Evolutionary conservation across 2,113 vertebrate genomes (phyloP).

Genomic region (Daubentonia madagascariensis): DNA sequence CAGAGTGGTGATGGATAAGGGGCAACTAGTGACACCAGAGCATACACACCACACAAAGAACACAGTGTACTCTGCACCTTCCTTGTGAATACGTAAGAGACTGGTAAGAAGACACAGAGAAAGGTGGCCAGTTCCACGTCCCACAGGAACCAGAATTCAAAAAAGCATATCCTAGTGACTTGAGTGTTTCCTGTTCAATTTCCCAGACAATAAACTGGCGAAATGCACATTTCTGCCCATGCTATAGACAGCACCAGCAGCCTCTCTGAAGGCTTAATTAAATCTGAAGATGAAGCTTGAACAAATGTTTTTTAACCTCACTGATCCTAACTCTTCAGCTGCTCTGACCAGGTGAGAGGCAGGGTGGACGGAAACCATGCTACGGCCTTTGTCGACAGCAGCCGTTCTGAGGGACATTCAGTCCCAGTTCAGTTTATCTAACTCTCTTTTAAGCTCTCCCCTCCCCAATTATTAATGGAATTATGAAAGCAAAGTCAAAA

Average conservation of each 20-base stretch:
- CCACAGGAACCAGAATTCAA: not conserved
- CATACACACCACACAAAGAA: not conserved
- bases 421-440: not conserved
- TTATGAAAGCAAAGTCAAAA: slow-evolving; percentile 23
- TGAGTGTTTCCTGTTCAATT: not conserved
- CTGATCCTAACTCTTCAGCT: not conserved
- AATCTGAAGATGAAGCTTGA: not conserved
- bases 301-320: not conserved
- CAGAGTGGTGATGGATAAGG: not conserved
- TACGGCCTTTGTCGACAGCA: not conserved
- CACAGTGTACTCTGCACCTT: not conserved
- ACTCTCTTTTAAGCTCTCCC: not conserved
- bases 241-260: not conserved
- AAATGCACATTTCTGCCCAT: not conserved
- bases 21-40: not conserved
- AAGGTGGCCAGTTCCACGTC: not conserved
- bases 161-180: not conserved
- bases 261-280: not conserved
- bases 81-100: not conserved
- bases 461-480: not conserved
- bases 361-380: accelerated
- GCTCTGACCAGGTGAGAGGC: not conserved
- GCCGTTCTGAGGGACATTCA: not conserved
- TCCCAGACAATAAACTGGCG: not conserved
- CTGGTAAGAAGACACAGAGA: not conserved